Evolutionary conservation across 2,888 invertebrate species (phyloP), one percentile per base, ranked within the genome.

Genomic region (Chalcosyrphus nemorum): DNA sequence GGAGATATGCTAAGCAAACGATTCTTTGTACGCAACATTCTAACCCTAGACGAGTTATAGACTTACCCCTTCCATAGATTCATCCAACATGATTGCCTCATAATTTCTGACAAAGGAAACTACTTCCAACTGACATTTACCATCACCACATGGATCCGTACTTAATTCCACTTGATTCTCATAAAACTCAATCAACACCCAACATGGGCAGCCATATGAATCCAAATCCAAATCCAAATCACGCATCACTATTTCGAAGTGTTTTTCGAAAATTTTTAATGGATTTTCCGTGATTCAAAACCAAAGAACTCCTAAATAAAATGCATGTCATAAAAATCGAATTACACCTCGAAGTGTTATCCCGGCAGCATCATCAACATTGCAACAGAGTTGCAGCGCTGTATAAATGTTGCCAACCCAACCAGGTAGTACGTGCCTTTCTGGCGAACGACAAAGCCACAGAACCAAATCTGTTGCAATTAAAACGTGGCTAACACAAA

Each of bases 271-370:
- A 68, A 43, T 32, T 63, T 32, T 63, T 63, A 84, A 68, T 70
- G 78, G 52, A 78, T 70, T 50, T 17, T 70, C 68, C 50, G 61
- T 68, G 27, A 21, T 27, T 47, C 38, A n/a, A 66, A 63, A 17
- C 38, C 82, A 65, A 77, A 45, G 70, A 82, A 47, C 21, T 27
- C 24, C 24, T 24, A 68, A 35, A 54, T 63, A 63, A 70, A 65
- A 74, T 59, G 43, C 80, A 54, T 75, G 84, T 80, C 84, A 74
- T 78, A 84, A 84, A 84, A 84, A 84, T 84, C 80, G 65, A 80
- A 84, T 84, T 84, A 80, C 80, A 70, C 70, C 72, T 84, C 56
- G 7, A 63, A 74, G 47, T 63, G 72, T 15, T 66, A 43, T 15
- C 35, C 61, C 27, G 56, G 63, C 52, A 57, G 54, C 81, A 43